Evolutionary conservation across 2,888 invertebrate genomes (phyloP).

Genomic region (Andrena chrysosceles): DNA sequence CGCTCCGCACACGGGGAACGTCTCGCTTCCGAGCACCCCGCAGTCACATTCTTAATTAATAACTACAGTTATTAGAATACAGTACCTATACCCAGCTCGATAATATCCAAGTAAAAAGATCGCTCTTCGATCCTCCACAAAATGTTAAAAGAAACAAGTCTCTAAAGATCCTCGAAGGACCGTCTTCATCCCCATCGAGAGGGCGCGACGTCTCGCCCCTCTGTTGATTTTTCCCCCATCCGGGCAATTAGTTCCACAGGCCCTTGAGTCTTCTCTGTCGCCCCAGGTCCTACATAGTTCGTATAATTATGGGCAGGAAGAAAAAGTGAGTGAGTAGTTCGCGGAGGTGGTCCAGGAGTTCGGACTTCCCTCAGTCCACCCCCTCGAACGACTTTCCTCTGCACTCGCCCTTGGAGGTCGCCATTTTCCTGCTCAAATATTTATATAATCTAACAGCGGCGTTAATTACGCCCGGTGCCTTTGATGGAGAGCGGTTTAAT

Average conservation of each 20-base stretch:
- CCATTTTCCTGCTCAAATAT: neutral
- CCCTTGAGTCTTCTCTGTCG: neutral
- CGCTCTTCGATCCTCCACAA: neutral
- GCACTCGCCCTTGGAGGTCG: neutral
- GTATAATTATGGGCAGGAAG: neutral
- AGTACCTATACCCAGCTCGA: too few relatives aligned
- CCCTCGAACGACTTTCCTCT: neutral
- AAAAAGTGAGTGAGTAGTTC: neutral
- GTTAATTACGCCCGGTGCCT: slow-evolving; percentile 28
- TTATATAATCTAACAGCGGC: slow-evolving; percentile 22
- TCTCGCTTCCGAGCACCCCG: too few relatives aligned
- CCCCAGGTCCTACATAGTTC: neutral
- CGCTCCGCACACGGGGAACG: too few relatives aligned
- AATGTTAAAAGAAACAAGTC: slow-evolving; percentile 1
- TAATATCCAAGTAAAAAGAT: too few relatives aligned
- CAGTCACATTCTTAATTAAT: too few relatives aligned
- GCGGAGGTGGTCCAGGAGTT: neutral
- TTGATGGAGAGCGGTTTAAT: neutral
- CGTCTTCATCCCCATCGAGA: slow-evolving; percentile 28
- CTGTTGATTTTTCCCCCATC: slow-evolving; percentile 34
- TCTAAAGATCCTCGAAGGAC: slow-evolving; percentile 23
- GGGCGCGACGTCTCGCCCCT: slow-evolving; percentile 19
- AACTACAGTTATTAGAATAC: too few relatives aligned
- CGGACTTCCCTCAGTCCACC: neutral
- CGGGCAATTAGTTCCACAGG: neutral